These are phyloP conservation scores for Limnephilus auricula DNA, from an alignment of 2,888 invertebrate genomes.

Conservation along the genomic window DNA sequence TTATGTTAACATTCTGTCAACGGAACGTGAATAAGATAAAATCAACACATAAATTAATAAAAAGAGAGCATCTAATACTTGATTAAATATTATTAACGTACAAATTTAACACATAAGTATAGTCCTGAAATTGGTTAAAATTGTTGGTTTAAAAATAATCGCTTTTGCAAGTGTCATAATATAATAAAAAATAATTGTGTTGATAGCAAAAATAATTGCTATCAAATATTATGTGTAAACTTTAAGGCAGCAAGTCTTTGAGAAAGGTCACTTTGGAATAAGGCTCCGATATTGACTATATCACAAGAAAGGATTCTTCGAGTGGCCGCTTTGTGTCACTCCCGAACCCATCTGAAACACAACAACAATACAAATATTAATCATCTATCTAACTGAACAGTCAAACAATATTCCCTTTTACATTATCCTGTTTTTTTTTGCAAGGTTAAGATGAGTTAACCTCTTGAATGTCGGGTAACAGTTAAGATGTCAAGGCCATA, in stretches of 20 bases:
- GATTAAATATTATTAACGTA: conserved; percentile 31
- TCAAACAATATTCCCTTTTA: not conserved
- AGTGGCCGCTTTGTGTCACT: conserved; percentile 59
- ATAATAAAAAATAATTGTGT: conserved; percentile 51
- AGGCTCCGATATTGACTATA: conserved; percentile 47
- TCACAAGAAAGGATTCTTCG: conserved; percentile 66
- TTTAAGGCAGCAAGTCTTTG: conserved; percentile 65
- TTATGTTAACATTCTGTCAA: conserved; percentile 45
- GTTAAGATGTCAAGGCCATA: no score
- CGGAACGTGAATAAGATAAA: conserved; percentile 36
- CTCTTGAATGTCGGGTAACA: no score
- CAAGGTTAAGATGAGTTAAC: no score
- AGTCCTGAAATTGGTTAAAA: conserved; percentile 45
- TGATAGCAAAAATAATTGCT: conserved; percentile 54
- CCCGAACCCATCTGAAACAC: conserved; percentile 60
- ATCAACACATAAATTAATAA: conserved; percentile 39
- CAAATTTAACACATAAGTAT: conserved; percentile 43
- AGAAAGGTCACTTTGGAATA: conserved; percentile 65
- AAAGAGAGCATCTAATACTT: conserved; percentile 59
- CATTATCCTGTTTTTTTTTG: not conserved
- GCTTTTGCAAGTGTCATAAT: conserved; percentile 43
- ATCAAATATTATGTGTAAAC: conserved; percentile 49
- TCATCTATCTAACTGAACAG: no score
- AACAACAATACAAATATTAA: conserved; percentile 13
- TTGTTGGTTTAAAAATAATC: conserved; percentile 46